These are phyloP conservation scores for Blera fallax DNA, from an alignment of 2,888 invertebrate species.

Conservation along the genomic window DNA sequence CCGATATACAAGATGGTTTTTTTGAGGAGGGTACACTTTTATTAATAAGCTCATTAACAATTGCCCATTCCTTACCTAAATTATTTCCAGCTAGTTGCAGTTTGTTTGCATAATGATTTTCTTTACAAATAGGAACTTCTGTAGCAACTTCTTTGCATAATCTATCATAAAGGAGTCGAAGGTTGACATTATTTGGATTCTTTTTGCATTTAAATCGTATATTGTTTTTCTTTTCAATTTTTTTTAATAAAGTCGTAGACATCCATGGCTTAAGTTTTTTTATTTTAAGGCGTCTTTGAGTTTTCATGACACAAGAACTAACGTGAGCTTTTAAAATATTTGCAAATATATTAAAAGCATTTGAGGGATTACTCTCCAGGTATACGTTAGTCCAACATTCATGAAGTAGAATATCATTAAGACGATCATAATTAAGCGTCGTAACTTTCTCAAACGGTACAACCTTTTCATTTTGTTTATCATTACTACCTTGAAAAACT, in stretches of 20 bases:
- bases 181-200: neutral
- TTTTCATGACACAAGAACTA: neutral
- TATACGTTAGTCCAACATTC: neutral
- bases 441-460: neutral
- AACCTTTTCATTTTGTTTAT: neutral
- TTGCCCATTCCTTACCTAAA: neutral
- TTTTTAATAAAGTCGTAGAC: neutral
- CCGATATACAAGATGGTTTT: too few species aligned
- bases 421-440: neutral
- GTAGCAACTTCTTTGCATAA: neutral
- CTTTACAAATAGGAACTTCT: neutral
- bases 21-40: neutral
- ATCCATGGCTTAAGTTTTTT: neutral
- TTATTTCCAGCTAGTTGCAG: neutral
- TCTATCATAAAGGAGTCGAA: too few species aligned
- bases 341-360: neutral
- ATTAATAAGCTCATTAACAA: neutral
- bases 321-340: neutral
- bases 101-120: neutral
- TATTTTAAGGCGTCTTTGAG: neutral
- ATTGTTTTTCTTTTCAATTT: neutral
- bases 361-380: neutral
- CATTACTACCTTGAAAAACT: neutral
- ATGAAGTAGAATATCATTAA: neutral
- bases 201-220: neutral